phyloP scores from a whole-genome alignment of 1,140 invertebrate species.

The Drosophila bocqueti region DNA sequence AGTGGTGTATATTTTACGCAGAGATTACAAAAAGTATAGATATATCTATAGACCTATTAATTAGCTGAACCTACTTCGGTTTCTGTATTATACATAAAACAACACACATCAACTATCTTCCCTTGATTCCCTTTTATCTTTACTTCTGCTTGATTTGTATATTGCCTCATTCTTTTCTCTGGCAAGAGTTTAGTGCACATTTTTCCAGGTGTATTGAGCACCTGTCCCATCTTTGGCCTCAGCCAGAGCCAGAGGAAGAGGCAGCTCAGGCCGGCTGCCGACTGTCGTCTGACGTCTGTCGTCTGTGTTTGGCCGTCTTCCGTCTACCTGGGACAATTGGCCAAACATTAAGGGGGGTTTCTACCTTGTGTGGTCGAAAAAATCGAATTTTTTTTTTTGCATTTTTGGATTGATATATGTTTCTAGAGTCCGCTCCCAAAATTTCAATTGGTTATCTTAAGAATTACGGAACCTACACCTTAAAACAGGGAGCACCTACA shows the following conservation, averaged over 20 bases:
- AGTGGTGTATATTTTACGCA: neutral
- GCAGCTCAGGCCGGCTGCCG: slow-evolving; percentile 36
- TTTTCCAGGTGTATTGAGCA: slow-evolving; percentile 20
- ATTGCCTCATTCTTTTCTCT: neutral
- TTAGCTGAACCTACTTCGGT: no score
- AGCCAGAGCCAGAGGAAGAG: slow-evolving; percentile 22
- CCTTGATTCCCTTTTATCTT: neutral
- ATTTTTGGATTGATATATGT: no score
- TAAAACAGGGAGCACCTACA: no score
- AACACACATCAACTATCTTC: neutral
- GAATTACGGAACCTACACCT: no score
- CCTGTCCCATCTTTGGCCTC: slow-evolving; percentile 42
- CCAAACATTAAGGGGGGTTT: slow-evolving; percentile 60
- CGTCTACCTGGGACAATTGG: slow-evolving; percentile 48
- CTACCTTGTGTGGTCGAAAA: no score
- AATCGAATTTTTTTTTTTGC: no score
- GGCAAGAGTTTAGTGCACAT: neutral
- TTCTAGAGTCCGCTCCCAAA: no score
- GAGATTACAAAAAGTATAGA: no score
- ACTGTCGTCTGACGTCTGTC: slow-evolving; percentile 9
- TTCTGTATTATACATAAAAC: no score
- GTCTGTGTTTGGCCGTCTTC: slow-evolving; percentile 28
- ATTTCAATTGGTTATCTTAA: no score
- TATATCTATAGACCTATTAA: no score
- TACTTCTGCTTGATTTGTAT: neutral